Conservation (phyloP, 2,797 vertebrate species). For the Thunnus albacares region DNA sequence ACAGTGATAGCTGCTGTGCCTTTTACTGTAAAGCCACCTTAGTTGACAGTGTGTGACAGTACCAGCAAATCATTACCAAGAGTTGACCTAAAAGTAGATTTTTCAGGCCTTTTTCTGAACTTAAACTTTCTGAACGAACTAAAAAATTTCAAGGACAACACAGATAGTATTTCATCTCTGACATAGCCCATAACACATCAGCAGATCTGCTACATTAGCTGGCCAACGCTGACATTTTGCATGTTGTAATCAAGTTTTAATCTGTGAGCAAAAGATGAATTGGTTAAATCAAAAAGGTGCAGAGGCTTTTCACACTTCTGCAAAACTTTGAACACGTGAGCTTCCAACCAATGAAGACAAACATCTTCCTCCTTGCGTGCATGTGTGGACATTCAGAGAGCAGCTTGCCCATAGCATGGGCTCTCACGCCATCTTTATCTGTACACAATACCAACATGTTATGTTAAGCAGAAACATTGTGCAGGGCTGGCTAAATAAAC, state of each 20-base stretch:
- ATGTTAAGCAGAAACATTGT: not conserved
- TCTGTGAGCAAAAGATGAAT: not conserved
- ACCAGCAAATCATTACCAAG: slow-evolving; percentile 1
- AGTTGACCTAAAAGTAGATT: not conserved
- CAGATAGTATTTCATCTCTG: not conserved
- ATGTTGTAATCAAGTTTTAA: not conserved
- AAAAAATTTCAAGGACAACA: not conserved
- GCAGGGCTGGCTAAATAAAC: not conserved
- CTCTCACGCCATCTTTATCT: not conserved
- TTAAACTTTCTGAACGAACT: too few relatives aligned
- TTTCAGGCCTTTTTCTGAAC: not conserved
- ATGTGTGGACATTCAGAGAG: not conserved
- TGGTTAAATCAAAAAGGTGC: not conserved
- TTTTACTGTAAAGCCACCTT: slow-evolving; percentile 12
- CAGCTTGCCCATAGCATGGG: too few relatives aligned
- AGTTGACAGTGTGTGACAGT: not conserved
- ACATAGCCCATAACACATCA: not conserved
- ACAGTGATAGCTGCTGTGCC: not conserved
- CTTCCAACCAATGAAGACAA: not conserved
- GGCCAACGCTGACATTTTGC: not conserved
- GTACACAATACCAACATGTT: not conserved
- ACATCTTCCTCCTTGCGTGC: too few relatives aligned
- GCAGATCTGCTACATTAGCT: not conserved
- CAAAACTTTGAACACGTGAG: not conserved
- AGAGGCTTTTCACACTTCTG: not conserved